Evolutionary conservation across 2,113 vertebrate species (phyloP), one percentile per base, ranked within the genome.

Genomic region (Plecotus auritus): DNA sequence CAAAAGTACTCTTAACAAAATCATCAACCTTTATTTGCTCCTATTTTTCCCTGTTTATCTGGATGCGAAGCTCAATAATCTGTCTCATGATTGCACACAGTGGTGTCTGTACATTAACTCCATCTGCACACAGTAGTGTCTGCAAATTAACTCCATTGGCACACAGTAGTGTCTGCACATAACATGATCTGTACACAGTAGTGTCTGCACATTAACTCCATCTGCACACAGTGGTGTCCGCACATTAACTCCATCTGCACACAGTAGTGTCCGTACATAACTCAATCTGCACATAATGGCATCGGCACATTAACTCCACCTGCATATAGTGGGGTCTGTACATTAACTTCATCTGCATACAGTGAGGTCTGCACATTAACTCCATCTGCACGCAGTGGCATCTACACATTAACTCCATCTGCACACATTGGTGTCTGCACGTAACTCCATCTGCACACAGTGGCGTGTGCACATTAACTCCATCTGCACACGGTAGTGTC

Each of bases 1-100:
- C 93, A 96, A 96, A 81, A 73, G 59, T 26, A 85, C 90, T 95
- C 81, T 93, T 89, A 94, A 96, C 95, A 94, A 51, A 94, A 28
- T 8, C 1, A 0, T 28, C 17, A 66, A 85, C 95, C 91, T 88
- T 93, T 95, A 76, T 77, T 91, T 96, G 28, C 72, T 56, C 97
- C 89, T 74, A 49, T 81, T 96, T 97, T 78, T 77, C 93, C 66
- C 89, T 89, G 30, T 77, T 88, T 47, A 90, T 90, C 54, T 95
- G 87, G 17, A 87, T 40, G 32, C 49, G 7, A 42, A 16, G 20
- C 32, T 90, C 91, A n/a, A 42, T 30, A 70, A 84, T 45, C 83
- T 56, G 20, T 56, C 61, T 91, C 49, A 18, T 67, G 90, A 35
- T 94, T 69, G 91, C 20, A 90, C 91, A 93, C 16, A 35, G 49